A percentile compares a stretch with the other conserved stretches of the same genome.
Evolutionary conservation across 1,140 invertebrate genomes (phyloP).

Genomic region (Chironomus striatipennis): DNA sequence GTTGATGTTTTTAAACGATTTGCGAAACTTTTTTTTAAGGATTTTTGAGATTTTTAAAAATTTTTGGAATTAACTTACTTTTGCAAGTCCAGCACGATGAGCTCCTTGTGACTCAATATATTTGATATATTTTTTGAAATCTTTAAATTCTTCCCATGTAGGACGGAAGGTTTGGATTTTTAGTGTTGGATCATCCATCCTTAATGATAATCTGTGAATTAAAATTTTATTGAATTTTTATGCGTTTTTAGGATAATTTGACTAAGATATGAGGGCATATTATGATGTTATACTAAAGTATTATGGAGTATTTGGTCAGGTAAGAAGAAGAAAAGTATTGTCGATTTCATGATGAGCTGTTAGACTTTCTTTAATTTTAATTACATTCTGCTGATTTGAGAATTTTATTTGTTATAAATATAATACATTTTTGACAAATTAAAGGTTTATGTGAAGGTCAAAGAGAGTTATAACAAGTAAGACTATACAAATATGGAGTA

Average conservation of each 20-base stretch:
- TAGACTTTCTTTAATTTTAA: no score
- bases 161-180: slow-evolving; percentile 84
- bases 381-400: no score
- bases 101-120: slow-evolving; percentile 91
- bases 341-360: background rate
- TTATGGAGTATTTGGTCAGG: background rate
- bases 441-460: background rate
- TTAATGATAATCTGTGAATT: background rate
- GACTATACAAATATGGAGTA: background rate
- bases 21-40: background rate
- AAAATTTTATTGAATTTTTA: background rate
- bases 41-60: background rate
- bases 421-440: background rate
- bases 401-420: background rate
- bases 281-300: background rate
- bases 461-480: no score
- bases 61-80: slow-evolving; percentile 39
- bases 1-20: background rate
- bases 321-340: background rate
- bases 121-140: slow-evolving; percentile 84
- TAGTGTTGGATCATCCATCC: background rate
- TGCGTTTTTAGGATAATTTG: background rate
- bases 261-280: background rate
- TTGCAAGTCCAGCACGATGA: slow-evolving; percentile 88
- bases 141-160: slow-evolving; percentile 92